phyloP scores from a whole-genome alignment of 2,797 vertebrate species.

The Betta splendens region DNA sequence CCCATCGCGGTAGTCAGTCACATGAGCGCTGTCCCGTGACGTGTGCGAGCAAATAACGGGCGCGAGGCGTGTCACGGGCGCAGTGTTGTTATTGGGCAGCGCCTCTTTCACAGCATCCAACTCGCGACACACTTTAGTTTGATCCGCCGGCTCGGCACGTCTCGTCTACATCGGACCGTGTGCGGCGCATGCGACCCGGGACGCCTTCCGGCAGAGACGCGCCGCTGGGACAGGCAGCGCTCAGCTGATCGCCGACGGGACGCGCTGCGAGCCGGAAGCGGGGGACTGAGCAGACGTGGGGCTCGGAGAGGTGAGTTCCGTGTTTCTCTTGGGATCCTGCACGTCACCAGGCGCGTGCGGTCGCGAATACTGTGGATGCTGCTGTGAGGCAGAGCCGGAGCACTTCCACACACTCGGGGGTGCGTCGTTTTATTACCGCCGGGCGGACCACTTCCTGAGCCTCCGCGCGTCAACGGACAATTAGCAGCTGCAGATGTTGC shows the following conservation, averaged over 20 bases:
- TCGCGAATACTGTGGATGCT: background rate
- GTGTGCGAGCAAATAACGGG: constrained; percentile 60
- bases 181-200: constrained; percentile 17
- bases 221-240: background rate
- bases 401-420: background rate
- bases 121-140: constrained; percentile 11
- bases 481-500: constrained; percentile 1
- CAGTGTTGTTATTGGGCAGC: constrained; percentile 53
- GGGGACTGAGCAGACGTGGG: background rate
- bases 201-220: background rate
- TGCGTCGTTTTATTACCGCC: constrained; percentile 4
- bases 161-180: background rate
- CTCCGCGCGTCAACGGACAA: constrained; percentile 18
- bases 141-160: constrained; percentile 17
- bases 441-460: constrained; percentile 32
- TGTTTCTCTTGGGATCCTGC: background rate
- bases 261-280: constrained; percentile 62
- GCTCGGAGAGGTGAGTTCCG: background rate
- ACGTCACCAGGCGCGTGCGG: background rate
- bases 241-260: background rate
- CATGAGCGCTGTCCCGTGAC: constrained; percentile 77
- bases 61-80: constrained; percentile 56
- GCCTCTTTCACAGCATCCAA: constrained; percentile 46
- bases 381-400: background rate
- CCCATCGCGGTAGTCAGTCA: constrained; percentile 66